Evolutionary conservation across 2,797 vertebrate species (phyloP).

Genomic region (Graptemys geographica): DNA sequence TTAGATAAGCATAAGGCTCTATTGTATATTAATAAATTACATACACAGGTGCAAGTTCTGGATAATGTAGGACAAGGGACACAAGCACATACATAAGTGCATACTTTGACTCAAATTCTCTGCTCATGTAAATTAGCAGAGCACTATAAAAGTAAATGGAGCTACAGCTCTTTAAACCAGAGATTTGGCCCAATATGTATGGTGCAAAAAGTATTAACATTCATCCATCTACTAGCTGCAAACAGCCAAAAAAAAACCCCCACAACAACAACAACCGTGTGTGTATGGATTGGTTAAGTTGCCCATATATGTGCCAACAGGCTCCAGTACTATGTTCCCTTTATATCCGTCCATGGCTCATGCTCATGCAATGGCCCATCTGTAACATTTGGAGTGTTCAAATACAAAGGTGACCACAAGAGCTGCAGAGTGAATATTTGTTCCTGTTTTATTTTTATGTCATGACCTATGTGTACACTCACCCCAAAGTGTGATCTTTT

Average conservation of each 20-base stretch:
- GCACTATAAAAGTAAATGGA: neutral
- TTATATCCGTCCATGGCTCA: neutral
- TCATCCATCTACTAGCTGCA: neutral
- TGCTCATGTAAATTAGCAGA: neutral
- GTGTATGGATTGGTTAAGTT: neutral
- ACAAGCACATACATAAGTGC: neutral
- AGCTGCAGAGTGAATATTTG: neutral
- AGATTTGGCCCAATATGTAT: neutral
- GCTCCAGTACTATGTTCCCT: neutral
- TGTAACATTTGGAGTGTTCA: neutral
- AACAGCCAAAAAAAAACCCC: neutral
- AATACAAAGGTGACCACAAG: neutral
- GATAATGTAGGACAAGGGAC: neutral
- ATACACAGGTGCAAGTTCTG: neutral
- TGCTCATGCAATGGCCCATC: neutral
- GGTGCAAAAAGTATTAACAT: neutral
- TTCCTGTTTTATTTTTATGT: neutral
- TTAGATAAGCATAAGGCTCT: neutral
- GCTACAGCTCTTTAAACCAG: accelerated
- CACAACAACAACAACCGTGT: neutral
- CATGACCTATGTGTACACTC: neutral
- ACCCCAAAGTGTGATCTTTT: neutral
- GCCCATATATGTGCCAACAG: neutral
- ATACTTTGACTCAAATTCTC: neutral
- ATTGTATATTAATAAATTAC: neutral